These are phyloP conservation scores for Jordanella pulchra DNA, from an alignment of 2,797 vertebrate genomes.

Conservation along the genomic window DNA sequence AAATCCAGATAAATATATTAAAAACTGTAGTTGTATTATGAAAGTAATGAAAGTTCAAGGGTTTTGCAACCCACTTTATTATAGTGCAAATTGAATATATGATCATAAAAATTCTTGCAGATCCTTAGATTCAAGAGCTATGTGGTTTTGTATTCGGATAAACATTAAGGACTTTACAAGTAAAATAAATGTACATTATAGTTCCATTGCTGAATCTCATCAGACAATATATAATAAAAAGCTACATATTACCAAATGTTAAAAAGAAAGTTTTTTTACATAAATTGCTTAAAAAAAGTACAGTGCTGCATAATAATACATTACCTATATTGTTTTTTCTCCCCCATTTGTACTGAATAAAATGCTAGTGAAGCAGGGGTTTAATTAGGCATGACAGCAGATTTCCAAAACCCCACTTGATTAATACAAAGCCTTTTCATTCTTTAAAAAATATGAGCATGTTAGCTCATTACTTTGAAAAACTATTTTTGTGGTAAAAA, in stretches of 20 bases:
- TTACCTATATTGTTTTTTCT: too few species aligned
- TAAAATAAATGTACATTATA: not conserved
- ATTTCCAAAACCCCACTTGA: slow-evolving; percentile 42
- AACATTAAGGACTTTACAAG: not conserved
- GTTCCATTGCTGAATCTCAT: not conserved
- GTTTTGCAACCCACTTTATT: not conserved
- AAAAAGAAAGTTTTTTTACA: too few species aligned
- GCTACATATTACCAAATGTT: not conserved
- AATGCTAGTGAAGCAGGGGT: slow-evolving; percentile 32
- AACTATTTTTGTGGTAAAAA: slow-evolving; percentile 19
- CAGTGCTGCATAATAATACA: too few species aligned
- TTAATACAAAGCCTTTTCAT: slow-evolving; percentile 44
- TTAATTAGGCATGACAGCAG: slow-evolving; percentile 58
- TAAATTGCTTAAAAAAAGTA: too few species aligned
- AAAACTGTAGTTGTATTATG: too few species aligned
- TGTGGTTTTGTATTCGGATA: not conserved
- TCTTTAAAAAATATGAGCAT: slow-evolving; percentile 27
- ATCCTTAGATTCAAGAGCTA: not conserved
- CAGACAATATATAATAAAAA: not conserved
- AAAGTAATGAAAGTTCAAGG: not conserved
- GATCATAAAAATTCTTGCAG: not conserved
- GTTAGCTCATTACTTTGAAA: slow-evolving; percentile 42
- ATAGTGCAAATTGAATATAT: not conserved
- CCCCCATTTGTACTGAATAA: slow-evolving; percentile 16
- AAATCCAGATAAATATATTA: too few species aligned